Evolutionary conservation across 2,797 vertebrate genomes (phyloP).

Genomic region (Sebastes oblongus): DNA sequence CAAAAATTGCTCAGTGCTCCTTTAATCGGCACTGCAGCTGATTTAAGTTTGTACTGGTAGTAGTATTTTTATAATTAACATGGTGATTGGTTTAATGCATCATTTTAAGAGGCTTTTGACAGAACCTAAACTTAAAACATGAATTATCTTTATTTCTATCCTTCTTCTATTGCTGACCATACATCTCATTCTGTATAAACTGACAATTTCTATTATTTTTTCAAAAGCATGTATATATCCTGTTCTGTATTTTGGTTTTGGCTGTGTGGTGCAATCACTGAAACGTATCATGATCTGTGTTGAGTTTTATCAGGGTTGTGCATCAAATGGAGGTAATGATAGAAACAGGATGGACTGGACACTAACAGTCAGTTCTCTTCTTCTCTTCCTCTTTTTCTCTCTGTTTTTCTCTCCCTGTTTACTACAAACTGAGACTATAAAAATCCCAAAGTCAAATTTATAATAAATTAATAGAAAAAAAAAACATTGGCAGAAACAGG

Average conservation of each 20-base stretch:
- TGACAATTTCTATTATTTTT: neutral
- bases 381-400: neutral
- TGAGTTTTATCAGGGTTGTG: neutral
- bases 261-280: neutral
- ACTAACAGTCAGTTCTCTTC: neutral
- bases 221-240: neutral
- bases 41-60: neutral
- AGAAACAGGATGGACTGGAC: neutral
- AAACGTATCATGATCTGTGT: neutral
- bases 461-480: neutral
- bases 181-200: neutral
- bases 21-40: neutral
- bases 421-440: neutral
- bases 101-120: neutral
- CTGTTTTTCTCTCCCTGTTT: neutral
- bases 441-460: conserved; percentile 5
- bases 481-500: neutral
- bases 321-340: neutral
- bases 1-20: neutral
- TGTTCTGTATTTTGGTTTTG: neutral
- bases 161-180: too few species aligned
- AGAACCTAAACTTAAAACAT: neutral
- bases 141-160: neutral
- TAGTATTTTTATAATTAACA: neutral
- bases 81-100: neutral